A percentile compares a stretch with the other conserved stretches of the same genome.
Evolutionary conservation across 2,888 invertebrate genomes (phyloP).

Genomic region (Bhutanitis thaidina): DNA sequence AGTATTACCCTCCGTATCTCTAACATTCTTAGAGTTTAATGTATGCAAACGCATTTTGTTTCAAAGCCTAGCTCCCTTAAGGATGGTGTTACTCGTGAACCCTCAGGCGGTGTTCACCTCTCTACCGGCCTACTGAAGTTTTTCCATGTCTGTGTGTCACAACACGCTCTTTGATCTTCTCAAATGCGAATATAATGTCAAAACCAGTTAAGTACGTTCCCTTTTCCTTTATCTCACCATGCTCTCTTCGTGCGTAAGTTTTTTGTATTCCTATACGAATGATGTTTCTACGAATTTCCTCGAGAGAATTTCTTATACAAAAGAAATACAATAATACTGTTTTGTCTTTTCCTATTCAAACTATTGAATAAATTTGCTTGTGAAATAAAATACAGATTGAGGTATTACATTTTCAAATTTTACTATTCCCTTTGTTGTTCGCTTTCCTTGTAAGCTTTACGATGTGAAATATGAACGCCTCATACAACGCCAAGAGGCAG

Average conservation of each 20-base stretch:
- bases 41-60: constrained; percentile 81
- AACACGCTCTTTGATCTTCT: constrained; percentile 76
- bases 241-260: constrained; percentile 41
- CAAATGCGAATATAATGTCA: constrained; percentile 77
- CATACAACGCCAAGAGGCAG: constrained; percentile 23
- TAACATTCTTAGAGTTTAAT: constrained; percentile 79
- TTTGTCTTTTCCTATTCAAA: constrained; percentile 48
- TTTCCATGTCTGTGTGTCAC: constrained; percentile 61
- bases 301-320: constrained; percentile 37
- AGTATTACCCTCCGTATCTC: constrained; percentile 70
- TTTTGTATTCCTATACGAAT: constrained; percentile 33
- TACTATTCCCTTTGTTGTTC: constrained; percentile 34
- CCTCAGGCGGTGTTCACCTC: constrained; percentile 63
- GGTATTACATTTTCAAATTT: constrained; percentile 43
- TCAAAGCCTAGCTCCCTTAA: constrained; percentile 75
- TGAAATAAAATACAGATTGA: constrained; percentile 51
- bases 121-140: constrained; percentile 51
- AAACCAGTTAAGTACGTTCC: constrained; percentile 64
- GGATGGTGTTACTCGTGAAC: constrained; percentile 66
- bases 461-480: constrained; percentile 34
- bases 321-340: constrained; percentile 48
- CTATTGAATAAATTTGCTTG: constrained; percentile 57
- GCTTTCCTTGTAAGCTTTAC: constrained; percentile 31
- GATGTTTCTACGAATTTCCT: constrained; percentile 50
- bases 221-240: constrained; percentile 58